Base-by-base conservation (phyloP, 2,888 invertebrate genomes). In the Dione juno region DNA sequence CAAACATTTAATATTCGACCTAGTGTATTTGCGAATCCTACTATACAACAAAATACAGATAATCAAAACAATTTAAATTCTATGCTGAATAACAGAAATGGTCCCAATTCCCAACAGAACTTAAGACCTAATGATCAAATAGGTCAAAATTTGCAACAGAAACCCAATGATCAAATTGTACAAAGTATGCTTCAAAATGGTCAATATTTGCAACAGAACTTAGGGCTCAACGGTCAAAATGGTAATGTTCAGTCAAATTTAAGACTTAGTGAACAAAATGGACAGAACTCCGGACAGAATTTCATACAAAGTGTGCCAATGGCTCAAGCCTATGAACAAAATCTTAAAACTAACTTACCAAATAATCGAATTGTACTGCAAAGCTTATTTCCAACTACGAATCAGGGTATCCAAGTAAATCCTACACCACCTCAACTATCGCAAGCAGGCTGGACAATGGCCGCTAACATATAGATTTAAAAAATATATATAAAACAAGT, bases 1-100 rank as follows among this genome's bases (percentile, higher is more conserved):
- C 82, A 85, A 19, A 83, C 83, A 0, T 89, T 80, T 66, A 76
- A 79, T 0, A 81, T 78, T 3, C 83, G 76, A 48, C 81, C 79
- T 0, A 89, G 85, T 57, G 45, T 76, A 3, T 90, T 89, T 59
- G 63, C 81, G 0, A 80, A 81, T 21, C 13, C 40, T 37, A 54
- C 63, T 21, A 45, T 53, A n/a, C 16, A 19, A 37, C 69, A 66
- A 72, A 64, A 57, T 63, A 48, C 10, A 14, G 45, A 13, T 14
- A 45, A 52, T 13, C 67, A 61, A 53, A 43, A n/a, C 14, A 19
- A 48, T 41, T 19, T 37, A 40, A 11, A 10, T 45, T 21, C n/a
- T 45, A 28, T 3, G 6, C 35, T 61, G 6, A 45, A 6, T 45
- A 28, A 43, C 11, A 13, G 11, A 48, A 61, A 45, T 16, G 35